These are phyloP conservation scores for Acanthopagrus latus DNA, from an alignment of 2,797 vertebrate genomes.

Conservation along the genomic window DNA sequence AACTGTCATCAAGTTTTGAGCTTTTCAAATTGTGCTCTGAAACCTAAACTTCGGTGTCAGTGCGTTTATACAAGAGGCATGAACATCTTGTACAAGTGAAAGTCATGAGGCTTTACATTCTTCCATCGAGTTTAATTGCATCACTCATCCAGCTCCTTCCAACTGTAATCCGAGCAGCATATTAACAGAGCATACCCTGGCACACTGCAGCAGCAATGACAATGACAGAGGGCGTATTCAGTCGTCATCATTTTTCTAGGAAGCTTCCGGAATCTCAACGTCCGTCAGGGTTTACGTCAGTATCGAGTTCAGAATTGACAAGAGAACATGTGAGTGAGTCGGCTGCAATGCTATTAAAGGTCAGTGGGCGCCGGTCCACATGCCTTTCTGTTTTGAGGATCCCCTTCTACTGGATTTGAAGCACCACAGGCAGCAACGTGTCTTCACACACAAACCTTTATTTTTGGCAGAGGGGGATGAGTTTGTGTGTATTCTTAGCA, in stretches of 20 bases:
- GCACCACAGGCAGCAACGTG: constrained; percentile 45
- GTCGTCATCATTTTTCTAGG: constrained; percentile 45
- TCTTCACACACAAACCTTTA: constrained; percentile 58
- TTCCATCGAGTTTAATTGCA: constrained; percentile 8
- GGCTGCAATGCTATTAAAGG: constrained; percentile 71
- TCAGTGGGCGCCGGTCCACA: constrained; percentile 63
- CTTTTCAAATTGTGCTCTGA: background rate
- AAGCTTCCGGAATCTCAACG: constrained; percentile 38
- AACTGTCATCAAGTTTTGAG: too few relatives aligned
- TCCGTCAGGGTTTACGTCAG: constrained; percentile 29
- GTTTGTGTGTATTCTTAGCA: constrained; percentile 53
- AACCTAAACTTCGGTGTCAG: background rate
- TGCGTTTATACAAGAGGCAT: background rate
- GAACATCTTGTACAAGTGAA: background rate
- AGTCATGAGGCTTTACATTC: background rate
- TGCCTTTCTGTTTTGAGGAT: constrained; percentile 81
- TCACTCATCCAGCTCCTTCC: constrained; percentile 23
- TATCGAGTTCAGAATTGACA: constrained; percentile 56
- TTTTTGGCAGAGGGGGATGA: constrained; percentile 52
- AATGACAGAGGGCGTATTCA: constrained; percentile 8
- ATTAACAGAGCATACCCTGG: constrained; percentile 1
- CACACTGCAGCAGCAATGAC: constrained; percentile 18
- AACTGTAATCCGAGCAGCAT: constrained; percentile 5
- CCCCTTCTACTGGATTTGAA: constrained; percentile 45
- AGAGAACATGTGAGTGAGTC: constrained; percentile 57